Conservation (phyloP, 1,140 invertebrate genomes). For the Teleogryllus occipitalis region DNA sequence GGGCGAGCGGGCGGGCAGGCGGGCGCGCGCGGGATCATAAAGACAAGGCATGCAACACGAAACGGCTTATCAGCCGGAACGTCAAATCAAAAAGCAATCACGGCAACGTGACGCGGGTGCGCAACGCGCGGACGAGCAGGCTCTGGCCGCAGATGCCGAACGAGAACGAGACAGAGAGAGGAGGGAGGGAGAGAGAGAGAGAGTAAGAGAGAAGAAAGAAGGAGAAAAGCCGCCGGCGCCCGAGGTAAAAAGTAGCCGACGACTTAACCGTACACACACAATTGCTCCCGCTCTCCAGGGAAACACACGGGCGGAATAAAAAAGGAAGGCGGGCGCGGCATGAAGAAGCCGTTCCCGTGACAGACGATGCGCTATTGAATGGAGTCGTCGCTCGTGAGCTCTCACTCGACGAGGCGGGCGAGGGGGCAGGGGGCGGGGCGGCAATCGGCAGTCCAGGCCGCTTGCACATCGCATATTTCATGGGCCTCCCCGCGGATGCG, state of each 20-base stretch:
- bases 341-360: neutral
- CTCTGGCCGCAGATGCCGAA: too few relatives aligned
- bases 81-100: slow-evolving; percentile 1
- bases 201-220: neutral
- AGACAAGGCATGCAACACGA: slow-evolving; percentile 3
- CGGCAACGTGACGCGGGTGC: neutral
- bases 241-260: neutral
- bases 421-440: too few relatives aligned
- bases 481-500: too few relatives aligned
- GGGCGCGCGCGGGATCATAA: neutral
- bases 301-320: neutral
- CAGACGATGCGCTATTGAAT: slow-evolving; percentile 3
- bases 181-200: neutral
- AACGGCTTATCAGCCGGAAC: neutral
- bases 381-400: neutral
- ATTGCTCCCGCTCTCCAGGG: neutral
- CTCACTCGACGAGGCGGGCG: neutral
- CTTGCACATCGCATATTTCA: neutral
- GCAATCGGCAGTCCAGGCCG: neutral
- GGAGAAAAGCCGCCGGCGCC: neutral
- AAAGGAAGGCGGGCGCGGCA: neutral
- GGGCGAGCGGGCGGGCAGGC: too few relatives aligned
- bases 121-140: too few relatives aligned
- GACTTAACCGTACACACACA: neutral
- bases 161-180: neutral